Evolutionary conservation across 2,888 invertebrate genomes (phyloP), one percentile per base, ranked within the genome.

Genomic region (Apamea anceps): DNA sequence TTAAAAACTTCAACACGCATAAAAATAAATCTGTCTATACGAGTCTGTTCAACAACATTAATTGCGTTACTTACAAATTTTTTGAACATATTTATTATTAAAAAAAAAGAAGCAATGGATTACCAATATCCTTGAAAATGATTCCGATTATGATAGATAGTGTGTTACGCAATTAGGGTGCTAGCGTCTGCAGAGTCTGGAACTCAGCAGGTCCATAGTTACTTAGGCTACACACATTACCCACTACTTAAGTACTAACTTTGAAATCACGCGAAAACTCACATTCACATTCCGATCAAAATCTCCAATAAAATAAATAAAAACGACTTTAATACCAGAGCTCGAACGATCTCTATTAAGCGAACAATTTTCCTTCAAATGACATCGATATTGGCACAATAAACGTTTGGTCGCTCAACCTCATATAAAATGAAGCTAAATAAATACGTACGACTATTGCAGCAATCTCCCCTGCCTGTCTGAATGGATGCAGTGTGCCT

Each of bases 321-420:
- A 81, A 63, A 28, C 60, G 48, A 51, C 72, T 77, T 45, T 77
- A 72, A 81, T 86, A 75, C 37, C 68, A 54, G 13, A 10, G 81
- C 42, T 68, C n/a, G n/a, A 75, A 86, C 70, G 82, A 85, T 81
- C 73, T 66, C 83, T 82, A 81, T 60, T 85, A 81, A 88, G 72
- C 75, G 82, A 68, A 72, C 82, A 45, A 81, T 85, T 77, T 88
- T 72, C 75, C 57, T 76, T 73, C 25, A 82, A 88, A 85, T 86
- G 66, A 77, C 88, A 37, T 85, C 68, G 86, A 86, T 85, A 85
- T 88, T 88, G 85, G 48, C 57, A 82, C 83, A 75, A 88, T 85
- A 85, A 86, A 75, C 77, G 60, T 88, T 75, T 66, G 54, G 67
- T 71, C 62, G 84, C 57, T 75, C 25, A 67, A 48, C 28, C 62